A percentile compares a stretch with the other conserved stretches of the same genome.
phyloP scores from a whole-genome alignment of 2,797 vertebrate species.

The Phalanger gymnotis region DNA sequence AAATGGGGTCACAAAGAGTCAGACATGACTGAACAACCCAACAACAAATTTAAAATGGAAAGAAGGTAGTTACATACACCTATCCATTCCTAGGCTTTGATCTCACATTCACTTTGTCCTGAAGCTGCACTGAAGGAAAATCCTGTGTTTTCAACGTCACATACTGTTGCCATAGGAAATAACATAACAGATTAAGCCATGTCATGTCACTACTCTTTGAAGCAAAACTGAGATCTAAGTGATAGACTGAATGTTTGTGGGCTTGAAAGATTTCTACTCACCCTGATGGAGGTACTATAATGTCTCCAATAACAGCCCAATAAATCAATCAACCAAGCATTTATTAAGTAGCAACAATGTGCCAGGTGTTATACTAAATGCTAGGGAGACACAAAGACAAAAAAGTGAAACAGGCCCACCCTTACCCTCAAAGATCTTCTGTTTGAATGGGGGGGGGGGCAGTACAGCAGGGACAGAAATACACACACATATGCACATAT shows the following conservation, averaged over 20 bases:
- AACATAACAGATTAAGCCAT: slow-evolving; percentile 4
- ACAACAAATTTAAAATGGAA: background rate
- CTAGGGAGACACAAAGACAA: background rate
- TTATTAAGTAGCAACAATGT: background rate
- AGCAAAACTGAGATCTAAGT: slow-evolving; percentile 14
- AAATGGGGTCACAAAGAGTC: background rate
- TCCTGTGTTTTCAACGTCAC: slow-evolving; percentile 20
- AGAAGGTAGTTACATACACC: background rate
- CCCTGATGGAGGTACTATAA: background rate
- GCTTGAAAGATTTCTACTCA: background rate
- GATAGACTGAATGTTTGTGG: background rate
- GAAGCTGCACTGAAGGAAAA: background rate
- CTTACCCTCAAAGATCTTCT: background rate
- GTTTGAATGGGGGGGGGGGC: background rate
- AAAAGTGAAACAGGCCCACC: background rate
- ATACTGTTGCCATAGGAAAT: slow-evolving; percentile 9
- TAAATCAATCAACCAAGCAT: background rate
- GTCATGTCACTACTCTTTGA: slow-evolving; percentile 14
- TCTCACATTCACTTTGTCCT: background rate
- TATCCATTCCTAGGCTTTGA: background rate
- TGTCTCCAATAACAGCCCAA: background rate
- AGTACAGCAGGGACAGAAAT: background rate
- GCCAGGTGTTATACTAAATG: background rate
- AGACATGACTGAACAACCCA: background rate
- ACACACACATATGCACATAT: background rate